Evolutionary conservation across 2,113 vertebrate genomes (phyloP), one percentile per base, ranked within the genome.

Genomic region (Hystrix brachyura): DNA sequence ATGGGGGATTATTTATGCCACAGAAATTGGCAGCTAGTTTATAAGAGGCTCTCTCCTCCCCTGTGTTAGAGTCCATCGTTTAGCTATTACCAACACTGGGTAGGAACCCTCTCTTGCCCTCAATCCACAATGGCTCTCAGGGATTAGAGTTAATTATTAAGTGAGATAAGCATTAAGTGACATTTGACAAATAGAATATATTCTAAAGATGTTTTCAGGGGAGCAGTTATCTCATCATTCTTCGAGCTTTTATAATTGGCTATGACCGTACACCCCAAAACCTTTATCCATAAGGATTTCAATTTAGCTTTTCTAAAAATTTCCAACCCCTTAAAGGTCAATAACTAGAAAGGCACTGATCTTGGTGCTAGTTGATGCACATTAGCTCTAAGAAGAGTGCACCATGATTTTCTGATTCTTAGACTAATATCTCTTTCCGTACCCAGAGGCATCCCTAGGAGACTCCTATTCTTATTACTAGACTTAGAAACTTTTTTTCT

Each of bases 211-310:
- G 46, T 34, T 93, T 95, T 32, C 51, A 55, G 32, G 18, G 38
- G 8, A 21, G 53, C 32, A 7, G 46, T 60, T 59, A 14, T 43
- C 46, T 21, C 29, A 21, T 19, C 78, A 72, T 64, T 46, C 55
- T 72, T 91, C 69, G 93, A 91, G 65, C 7, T 71, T 94, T 94
- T 93, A 82, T 64, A 80, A 87, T 46, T 88, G 48, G 27, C 14
- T 34, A 4, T 85, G 57, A 74, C 86, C 57, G 11, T 80, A 71
- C 81, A n/a, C 65, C 38, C 57, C 27, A 91, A 69, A 80, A 88
- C 51, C 19, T 59, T 88, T 29, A 90, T 59, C 64, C 17, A 1
- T 80, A 8, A 79, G 51, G 51, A 83, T 48, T 80, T 80, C 29
- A 78, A 13, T 38, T 55, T 53, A 43, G 46, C 23, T 79, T 89